Conservation (phyloP, 37 sponge, comb jelly and placozoan genomes). For the Beroe forskalii region DNA sequence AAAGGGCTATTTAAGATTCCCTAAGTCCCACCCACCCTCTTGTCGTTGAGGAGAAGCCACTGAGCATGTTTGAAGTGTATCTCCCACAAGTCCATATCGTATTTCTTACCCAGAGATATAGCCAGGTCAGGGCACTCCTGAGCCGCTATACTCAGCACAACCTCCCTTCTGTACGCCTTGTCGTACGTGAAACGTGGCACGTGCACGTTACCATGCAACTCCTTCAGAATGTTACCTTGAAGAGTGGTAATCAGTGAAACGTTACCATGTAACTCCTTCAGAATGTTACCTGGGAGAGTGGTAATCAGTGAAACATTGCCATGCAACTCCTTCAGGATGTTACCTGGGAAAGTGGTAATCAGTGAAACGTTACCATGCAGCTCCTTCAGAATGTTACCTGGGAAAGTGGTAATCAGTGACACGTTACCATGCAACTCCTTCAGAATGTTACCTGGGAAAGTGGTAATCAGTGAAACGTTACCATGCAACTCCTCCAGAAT, state of each 20-base stretch:
- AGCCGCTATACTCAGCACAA: constrained; percentile 3
- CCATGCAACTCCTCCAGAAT: background rate
- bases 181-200: constrained; percentile 64
- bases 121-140: constrained; percentile 7
- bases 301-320: background rate
- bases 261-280: no score
- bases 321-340: constrained; percentile 16
- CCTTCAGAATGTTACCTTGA: constrained; percentile 41
- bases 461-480: background rate
- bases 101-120: background rate
- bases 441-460: no score
- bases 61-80: background rate
- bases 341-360: constrained; percentile 1
- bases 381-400: constrained; percentile 9
- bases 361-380: background rate
- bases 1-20: no score
- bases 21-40: background rate
- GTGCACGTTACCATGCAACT: constrained; percentile 11
- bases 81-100: constrained; percentile 54
- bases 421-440: no score
- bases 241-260: no score
- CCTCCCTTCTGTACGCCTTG: constrained; percentile 11
- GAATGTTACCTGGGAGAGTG: no score
- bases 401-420: no score
- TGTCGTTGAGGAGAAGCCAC: constrained; percentile 17